Evolutionary conservation across 2,113 vertebrate genomes (phyloP), one percentile per base, ranked within the genome.

Genomic region (Neogale vison): DNA sequence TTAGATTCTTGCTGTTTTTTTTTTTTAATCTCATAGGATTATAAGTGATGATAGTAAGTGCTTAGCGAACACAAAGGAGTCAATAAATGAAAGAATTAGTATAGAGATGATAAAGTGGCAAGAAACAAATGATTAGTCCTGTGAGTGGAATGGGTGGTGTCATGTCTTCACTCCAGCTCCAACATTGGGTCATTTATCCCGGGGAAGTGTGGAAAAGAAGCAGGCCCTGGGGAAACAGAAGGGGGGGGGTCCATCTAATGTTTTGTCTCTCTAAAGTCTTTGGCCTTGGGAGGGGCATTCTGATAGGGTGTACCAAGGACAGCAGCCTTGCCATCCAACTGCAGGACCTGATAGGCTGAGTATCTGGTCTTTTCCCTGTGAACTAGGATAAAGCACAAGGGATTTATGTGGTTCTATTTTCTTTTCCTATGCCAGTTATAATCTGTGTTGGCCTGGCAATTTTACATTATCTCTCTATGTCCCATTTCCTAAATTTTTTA

Each of bases 311-410:
- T 42, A 2, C 11, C 42, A 47, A 18, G 15, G n/a, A 1, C 29
- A 72, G 50, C 13, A 71, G 17, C 26, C 13, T 93, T 80, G 42
- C 4, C 50, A 18, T 47, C 36, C 45, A 80, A 15, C 26, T 55
- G 13, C 36, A 74, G 23, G 13, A 72, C 45, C 24, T 8, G 74
- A 69, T 29, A 3, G 0, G 0, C 0, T 23, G 24, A 23, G 1
- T 63, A 63, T 24, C 24, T 59, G 71, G 47, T 85, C 71, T 61
- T 80, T 23, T 34, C 4, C 42, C n/a, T 45, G 1, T 3, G 5
- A 74, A 2, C 1, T 8, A 18, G 11, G n/a, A 47, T 39, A 93
- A 92, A 50, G 23, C 7, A 65, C 8, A 24, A 36, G 14, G 9
- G 4, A 77, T 80, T 42, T 52, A 74, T 24, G 14, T 55, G 36